Evolutionary conservation across 2,888 invertebrate species (phyloP), one percentile per base, ranked within the genome.

Genomic region (Monochamus alternatus): DNA sequence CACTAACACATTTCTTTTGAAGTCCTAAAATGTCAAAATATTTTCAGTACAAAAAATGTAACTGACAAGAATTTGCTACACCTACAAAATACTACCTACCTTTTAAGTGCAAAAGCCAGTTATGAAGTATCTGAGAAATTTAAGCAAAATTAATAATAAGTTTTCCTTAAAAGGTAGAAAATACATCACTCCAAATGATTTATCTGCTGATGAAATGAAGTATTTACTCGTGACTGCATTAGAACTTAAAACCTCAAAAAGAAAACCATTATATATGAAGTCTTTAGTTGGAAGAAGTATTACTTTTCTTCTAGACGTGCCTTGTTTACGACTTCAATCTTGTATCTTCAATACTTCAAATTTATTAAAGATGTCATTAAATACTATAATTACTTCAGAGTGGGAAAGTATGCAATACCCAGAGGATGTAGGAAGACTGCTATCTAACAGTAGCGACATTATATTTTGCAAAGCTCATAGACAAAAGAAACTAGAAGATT

Each of bases 391-490:
- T 22, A n/a, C 58, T 62, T 47, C 58, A n/a, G 22, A 44, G n/a
- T 77, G 76, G 76, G 74, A 74, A 60, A 47, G 22, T 3, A 31
- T 22, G 8, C 44, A 52, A 32, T 71, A 70, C 59, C 55, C 64
- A 32, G 63, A 70, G 44, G 76, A 77, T 72, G 51, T 60, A 10
- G 76, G 71, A 14, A 74, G 65, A 59, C 38, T 74, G 2, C 58
- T 77, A 38, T 77, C 76, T 59, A 44, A 59, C 12, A 63, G 44
- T 47, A 10, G 72, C 0, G 71, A 77, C 43, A 77, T 77, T 51
- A 77, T 77, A 58, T 77, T 77, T 38, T 77, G 76, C 58, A 71
- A 72, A 52, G 67, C 72, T 44, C 44, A 60, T 7, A 77, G 73
- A 7, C 74, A 77, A 32, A 59, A 62, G n/a, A 72, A 67, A 38